Evolutionary conservation across 1,140 invertebrate genomes (phyloP), one percentile per base, ranked within the genome.

Genomic region (Aphelenchoides avenae): DNA sequence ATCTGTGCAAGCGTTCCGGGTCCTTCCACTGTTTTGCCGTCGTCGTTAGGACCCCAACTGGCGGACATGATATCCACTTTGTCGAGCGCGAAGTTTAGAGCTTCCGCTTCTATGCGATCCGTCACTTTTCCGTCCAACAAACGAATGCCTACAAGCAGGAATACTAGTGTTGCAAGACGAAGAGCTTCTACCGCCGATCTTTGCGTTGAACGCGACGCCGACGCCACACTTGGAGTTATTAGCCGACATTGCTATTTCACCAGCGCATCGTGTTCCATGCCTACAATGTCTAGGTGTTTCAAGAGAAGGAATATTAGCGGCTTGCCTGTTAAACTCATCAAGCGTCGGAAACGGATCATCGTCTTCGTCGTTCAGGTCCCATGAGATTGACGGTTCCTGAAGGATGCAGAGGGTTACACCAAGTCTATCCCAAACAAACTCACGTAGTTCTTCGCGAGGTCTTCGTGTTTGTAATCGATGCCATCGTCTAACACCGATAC

Each of bases 51-150:
- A 11, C 92, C 93, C 93, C 93, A 98, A 11, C 89, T 92, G 0
- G 92, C 91, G 73, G 88, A 91, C 79, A 97, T 97, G 66, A 98
- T 94, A 77, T 97, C 89, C 46, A 97, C 91, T 77, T 96, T 89
- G 73, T 96, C 87, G n/a, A 89, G 87, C 79, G 93, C 92, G 22
- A 91, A 83, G 54, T 89, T 89, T 5, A 98, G 80, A 0, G 91
- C 93, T 57, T 88, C 82, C 0, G 93, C 93, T 80, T 98, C 94
- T 13, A 97, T 90, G 0, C 89, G 89, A 81, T 97, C 93, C 1
- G 91, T 97, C 60, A 59, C 27, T 9, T 85, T 81, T 5, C 90
- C 90, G 77, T 94, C 90, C 52, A 96, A 82, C 82, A 95, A 86
- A 61, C 89, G 85, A 77, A 81, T 81, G 86, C 88, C 43, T 46